Conservation (phyloP, 2,797 vertebrate species). For the Pristis pectinata region DNA sequence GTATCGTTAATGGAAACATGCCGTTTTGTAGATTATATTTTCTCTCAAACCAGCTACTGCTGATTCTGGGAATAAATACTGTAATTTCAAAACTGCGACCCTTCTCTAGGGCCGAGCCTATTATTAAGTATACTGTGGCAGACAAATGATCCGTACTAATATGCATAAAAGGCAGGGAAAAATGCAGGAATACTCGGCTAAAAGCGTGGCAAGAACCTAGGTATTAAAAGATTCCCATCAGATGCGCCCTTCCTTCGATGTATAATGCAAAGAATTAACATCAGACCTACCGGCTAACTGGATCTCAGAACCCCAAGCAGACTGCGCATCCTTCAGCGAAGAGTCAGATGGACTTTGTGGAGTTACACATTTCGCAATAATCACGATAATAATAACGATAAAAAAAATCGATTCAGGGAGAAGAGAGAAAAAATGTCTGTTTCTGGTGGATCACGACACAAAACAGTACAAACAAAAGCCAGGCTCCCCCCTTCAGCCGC, state of each 20-base stretch:
- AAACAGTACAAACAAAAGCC: constrained; percentile 2
- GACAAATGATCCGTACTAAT: not conserved
- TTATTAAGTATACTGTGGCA: not conserved
- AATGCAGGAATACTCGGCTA: not conserved
- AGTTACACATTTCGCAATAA: not conserved
- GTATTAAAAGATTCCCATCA: not conserved
- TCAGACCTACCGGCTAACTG: not conserved
- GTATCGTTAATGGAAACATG: not conserved
- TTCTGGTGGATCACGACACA: not conserved
- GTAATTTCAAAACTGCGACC: too few relatives aligned
- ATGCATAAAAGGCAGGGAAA: not conserved
- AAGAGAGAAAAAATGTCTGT: not conserved
- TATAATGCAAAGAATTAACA: not conserved
- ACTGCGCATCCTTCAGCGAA: not conserved
- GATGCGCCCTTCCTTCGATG: not conserved
- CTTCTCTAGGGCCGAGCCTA: too few relatives aligned
- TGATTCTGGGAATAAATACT: not conserved
- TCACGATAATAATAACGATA: too few relatives aligned
- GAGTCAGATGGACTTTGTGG: not conserved
- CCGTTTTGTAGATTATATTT: too few relatives aligned
- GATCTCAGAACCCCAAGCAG: too few relatives aligned
- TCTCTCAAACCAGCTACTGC: not conserved
- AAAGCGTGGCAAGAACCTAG: not conserved
- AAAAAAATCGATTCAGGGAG: not conserved
- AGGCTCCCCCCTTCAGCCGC: not conserved